Evolutionary conservation across 2,113 vertebrate species (phyloP).

Genomic region (Hemichromis elongatus): DNA sequence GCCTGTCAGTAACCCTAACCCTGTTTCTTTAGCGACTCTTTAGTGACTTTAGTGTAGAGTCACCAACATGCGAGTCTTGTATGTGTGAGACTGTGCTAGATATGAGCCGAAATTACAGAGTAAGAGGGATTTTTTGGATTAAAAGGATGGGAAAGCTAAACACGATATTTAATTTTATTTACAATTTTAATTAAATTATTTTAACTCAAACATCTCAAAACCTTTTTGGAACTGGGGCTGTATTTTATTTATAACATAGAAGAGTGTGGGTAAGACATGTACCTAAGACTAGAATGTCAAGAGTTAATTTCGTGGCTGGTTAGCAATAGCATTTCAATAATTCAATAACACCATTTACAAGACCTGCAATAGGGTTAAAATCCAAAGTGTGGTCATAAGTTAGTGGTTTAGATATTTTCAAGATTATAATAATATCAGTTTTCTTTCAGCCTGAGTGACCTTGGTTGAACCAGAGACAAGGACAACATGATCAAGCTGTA

Average conservation of each 20-base stretch:
- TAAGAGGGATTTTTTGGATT: neutral
- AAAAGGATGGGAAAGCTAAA: neutral
- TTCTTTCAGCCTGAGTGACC: neutral
- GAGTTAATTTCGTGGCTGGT: neutral
- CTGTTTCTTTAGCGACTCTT: neutral
- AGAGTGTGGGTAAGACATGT: neutral
- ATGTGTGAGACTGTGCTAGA: neutral
- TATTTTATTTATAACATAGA: neutral
- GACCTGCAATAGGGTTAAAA: neutral
- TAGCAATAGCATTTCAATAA: conserved; percentile 5
- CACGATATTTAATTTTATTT: neutral
- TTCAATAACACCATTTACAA: neutral
- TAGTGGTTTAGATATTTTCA: neutral
- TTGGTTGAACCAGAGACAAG: neutral
- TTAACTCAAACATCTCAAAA: neutral
- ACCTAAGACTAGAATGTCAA: neutral
- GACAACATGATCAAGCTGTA: neutral
- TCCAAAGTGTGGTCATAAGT: neutral
- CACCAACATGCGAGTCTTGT: neutral
- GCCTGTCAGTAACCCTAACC: neutral
- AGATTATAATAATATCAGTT: neutral
- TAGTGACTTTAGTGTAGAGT: neutral
- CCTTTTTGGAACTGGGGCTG: neutral
- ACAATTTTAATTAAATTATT: neutral
- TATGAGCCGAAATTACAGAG: neutral